Percentiles rank a stretch among this genome's conserved stretches.
phyloP scores from a whole-genome alignment of 2,113 vertebrate species.

The Cryptotis parvus region DNA sequence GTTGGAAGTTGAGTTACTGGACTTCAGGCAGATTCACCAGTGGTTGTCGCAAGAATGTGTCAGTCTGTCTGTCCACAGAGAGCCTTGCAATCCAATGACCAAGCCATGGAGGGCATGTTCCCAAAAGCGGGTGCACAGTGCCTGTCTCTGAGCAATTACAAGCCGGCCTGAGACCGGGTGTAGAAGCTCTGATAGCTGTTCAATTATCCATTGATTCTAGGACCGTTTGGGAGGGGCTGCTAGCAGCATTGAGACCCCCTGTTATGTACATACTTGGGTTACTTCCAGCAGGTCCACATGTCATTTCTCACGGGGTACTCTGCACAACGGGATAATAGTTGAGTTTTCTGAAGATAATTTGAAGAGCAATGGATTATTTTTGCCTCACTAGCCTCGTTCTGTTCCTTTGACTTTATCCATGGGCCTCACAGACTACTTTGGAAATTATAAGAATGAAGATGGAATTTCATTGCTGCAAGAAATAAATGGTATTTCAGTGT shows the following conservation, averaged over 20 bases:
- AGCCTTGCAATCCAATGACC: neutral
- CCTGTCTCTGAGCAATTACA: neutral
- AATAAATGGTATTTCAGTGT: slow-evolving; percentile 56
- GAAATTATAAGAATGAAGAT: slow-evolving; percentile 44
- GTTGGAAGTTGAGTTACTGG: slow-evolving; percentile 14
- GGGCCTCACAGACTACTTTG: neutral
- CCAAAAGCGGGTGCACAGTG: neutral
- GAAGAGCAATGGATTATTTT: neutral
- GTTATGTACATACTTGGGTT: neutral
- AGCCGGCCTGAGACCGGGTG: neutral
- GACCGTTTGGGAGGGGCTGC: neutral
- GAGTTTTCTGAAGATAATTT: slow-evolving; percentile 40
- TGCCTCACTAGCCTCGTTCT: neutral
- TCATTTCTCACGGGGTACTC: neutral
- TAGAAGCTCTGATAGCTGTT: neutral
- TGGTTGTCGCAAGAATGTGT: neutral
- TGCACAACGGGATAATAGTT: neutral
- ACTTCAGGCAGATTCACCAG: neutral
- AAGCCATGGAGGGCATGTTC: neutral
- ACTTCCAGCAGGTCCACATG: too few relatives aligned
- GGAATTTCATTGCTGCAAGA: slow-evolving; percentile 35
- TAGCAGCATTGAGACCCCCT: neutral
- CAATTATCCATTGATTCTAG: neutral
- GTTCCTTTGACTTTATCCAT: neutral
- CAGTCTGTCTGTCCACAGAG: neutral